Conservation (phyloP, 2,113 vertebrate species). For the Phalacrocorax aristotelis region DNA sequence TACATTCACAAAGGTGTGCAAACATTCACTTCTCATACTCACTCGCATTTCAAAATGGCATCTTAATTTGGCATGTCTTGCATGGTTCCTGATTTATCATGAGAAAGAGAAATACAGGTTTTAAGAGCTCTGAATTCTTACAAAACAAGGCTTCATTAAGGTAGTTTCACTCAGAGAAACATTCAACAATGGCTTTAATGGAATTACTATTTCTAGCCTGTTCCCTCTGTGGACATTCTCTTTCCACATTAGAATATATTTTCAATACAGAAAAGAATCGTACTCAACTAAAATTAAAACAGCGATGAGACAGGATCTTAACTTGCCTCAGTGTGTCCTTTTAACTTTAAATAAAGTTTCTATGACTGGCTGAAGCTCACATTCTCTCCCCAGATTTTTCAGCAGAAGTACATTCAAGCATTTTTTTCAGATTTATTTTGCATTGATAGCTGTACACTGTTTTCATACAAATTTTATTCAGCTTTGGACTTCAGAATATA, state of each 20-base stretch:
- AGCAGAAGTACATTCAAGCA: neutral
- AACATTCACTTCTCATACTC: neutral
- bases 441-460: fast-evolving
- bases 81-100: neutral
- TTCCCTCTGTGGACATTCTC: neutral
- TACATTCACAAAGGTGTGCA: neutral
- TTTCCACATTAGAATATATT: neutral
- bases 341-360: neutral
- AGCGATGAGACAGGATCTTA: neutral
- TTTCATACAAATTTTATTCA: neutral
- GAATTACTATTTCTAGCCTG: neutral
- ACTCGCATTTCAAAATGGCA: neutral
- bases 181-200: neutral
- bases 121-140: neutral
- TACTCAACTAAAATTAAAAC: neutral
- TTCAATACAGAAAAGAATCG: neutral
- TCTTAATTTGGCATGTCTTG: neutral
- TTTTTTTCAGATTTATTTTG: neutral
- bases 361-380: neutral
- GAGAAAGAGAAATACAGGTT: neutral
- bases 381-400: neutral
- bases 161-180: neutral
- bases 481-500: neutral
- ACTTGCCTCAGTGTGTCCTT: neutral
- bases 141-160: neutral